Percentiles rank a stretch among this genome's conserved stretches.
These are phyloP conservation scores for Mormyrus iriodes DNA, from an alignment of 2,113 vertebrate species.

Conservation along the genomic window DNA sequence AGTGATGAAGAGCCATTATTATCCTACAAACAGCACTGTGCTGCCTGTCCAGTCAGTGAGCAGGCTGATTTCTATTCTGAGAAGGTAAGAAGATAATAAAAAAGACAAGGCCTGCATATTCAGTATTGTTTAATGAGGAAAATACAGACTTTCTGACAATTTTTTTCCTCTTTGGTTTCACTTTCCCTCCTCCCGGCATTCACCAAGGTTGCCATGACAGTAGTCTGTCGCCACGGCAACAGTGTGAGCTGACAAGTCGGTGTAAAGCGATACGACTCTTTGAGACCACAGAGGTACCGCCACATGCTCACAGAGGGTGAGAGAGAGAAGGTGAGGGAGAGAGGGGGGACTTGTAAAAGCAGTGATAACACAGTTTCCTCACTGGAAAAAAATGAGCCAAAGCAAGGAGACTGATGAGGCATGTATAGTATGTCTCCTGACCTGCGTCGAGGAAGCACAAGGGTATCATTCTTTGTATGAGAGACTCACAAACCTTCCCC, in stretches of 20 bases:
- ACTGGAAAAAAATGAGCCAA: neutral
- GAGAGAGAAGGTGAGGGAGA: neutral
- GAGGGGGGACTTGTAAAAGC: neutral
- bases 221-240: constrained; percentile 33
- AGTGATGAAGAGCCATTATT: constrained; percentile 18
- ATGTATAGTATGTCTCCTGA: neutral
- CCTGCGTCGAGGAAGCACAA: neutral
- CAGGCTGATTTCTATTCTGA: constrained; percentile 3
- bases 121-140: constrained; percentile 26
- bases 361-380: neutral
- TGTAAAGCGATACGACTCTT: constrained; percentile 15
- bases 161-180: constrained; percentile 4
- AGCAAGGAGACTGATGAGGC: neutral
- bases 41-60: constrained; percentile 33
- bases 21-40: neutral
- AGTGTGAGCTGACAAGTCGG: constrained; percentile 22
- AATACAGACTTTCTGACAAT: neutral
- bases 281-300: neutral
- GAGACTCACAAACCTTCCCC: neutral
- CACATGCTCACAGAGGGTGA: neutral
- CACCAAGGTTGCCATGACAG: constrained; percentile 32
- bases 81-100: neutral
- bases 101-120: constrained; percentile 27
- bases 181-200: constrained; percentile 13
- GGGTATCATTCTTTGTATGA: neutral